Evolutionary conservation across 2,797 vertebrate genomes (phyloP).

Genomic region (Phylloscopus collybita): DNA sequence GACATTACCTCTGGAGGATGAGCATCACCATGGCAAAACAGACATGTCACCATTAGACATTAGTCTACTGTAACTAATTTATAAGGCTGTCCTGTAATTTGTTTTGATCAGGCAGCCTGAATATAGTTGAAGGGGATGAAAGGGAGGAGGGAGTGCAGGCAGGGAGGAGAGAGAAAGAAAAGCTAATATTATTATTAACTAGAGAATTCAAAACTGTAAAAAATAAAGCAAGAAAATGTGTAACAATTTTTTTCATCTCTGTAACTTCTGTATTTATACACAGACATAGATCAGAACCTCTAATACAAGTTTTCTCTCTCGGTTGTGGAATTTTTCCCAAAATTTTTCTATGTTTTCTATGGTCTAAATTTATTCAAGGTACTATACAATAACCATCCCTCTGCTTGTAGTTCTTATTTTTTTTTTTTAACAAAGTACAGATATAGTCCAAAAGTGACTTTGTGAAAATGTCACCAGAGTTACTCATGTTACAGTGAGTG

Average conservation of each 20-base stretch:
- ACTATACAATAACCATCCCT: not conserved
- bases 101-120: slow-evolving; percentile 73
- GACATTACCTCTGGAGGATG: slow-evolving; percentile 76
- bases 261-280: not conserved
- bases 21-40: slow-evolving; percentile 75
- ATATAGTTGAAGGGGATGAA: slow-evolving; percentile 65
- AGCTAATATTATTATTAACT: slow-evolving; percentile 32
- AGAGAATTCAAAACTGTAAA: slow-evolving; percentile 23
- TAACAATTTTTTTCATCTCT: not conserved
- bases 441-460: not conserved
- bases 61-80: slow-evolving; percentile 76
- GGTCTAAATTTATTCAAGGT: not conserved
- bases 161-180: slow-evolving; percentile 22
- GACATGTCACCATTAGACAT: slow-evolving; percentile 73
- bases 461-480: not conserved
- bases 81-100: slow-evolving; percentile 76
- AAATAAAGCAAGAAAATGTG: not conserved
- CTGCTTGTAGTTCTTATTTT: not conserved
- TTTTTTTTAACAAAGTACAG: not conserved
- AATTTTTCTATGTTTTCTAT: not conserved
- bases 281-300: not conserved
- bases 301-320: not conserved
- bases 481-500: not conserved
- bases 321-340: not conserved
- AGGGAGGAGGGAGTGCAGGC: slow-evolving; percentile 3